These are phyloP conservation scores for Crossaster papposus DNA, from an alignment of 53 echinoderm and acorn worm genomes.

Conservation along the genomic window DNA sequence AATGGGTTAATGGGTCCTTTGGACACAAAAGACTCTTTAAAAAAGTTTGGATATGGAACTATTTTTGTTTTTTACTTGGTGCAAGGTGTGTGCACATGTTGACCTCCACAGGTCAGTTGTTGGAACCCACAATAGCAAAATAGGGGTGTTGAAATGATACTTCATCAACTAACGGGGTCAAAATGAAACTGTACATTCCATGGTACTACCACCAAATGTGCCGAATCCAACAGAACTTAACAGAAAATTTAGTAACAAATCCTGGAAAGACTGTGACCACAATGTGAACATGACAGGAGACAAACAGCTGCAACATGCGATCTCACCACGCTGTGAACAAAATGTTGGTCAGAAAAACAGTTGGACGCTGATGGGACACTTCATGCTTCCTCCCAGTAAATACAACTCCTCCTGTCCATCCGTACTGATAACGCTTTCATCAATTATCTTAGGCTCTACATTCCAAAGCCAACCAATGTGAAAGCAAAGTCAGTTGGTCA, in stretches of 20 bases:
- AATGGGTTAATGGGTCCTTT: no score
- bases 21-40: no score
- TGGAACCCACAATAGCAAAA: constrained; percentile 1
- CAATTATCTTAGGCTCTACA: no score
- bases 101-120: not conserved
- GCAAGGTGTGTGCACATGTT: not conserved
- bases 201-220: not conserved
- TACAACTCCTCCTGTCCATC: no score
- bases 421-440: no score
- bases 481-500: constrained; percentile 26
- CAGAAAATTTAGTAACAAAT: not conserved
- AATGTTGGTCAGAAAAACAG: no score
- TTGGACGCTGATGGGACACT: not conserved
- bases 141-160: not conserved
- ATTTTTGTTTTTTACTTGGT: no score
- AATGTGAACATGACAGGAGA: not conserved
- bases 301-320: not conserved
- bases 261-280: not conserved
- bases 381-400: not conserved
- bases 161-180: not conserved
- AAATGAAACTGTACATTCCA: constrained; percentile 17
- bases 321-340: not conserved
- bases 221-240: not conserved
- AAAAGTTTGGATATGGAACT: no score
- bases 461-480: no score